A percentile compares a stretch with the other conserved stretches of the same genome.
These are phyloP conservation scores for Phaetusa simplex DNA, from an alignment of 2,113 vertebrate genomes.

Conservation along the genomic window DNA sequence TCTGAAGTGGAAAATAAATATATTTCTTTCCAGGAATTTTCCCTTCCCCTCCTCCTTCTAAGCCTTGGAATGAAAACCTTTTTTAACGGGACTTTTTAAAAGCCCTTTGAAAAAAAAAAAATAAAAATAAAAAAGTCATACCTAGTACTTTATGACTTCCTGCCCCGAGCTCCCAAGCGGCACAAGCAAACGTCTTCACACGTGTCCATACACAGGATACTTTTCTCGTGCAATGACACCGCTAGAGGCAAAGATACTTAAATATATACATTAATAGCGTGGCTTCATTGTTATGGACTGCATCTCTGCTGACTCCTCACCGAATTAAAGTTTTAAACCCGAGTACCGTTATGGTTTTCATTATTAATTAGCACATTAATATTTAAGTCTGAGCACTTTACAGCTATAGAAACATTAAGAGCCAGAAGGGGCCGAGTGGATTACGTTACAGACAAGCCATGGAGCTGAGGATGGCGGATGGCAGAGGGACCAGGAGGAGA, in stretches of 20 bases:
- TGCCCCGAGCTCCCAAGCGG: background rate
- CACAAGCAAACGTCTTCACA: background rate
- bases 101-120: background rate
- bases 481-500: background rate
- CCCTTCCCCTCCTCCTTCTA: background rate
- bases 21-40: background rate
- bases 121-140: background rate
- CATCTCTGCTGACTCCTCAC: background rate
- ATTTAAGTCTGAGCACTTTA: background rate
- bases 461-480: background rate
- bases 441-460: background rate
- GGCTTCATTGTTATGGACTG: background rate
- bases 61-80: background rate
- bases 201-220: background rate
- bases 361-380: constrained; percentile 25
- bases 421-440: background rate
- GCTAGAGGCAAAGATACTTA: background rate
- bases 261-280: background rate
- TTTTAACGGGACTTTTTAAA: background rate
- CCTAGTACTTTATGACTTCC: background rate
- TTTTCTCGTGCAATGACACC: background rate
- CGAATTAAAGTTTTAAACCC: background rate
- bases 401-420: background rate
- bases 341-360: background rate
- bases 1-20: background rate